Evolutionary conservation across 2,113 vertebrate species (phyloP), one percentile per base, ranked within the genome.

Genomic region (Motacilla tschutschensis): DNA sequence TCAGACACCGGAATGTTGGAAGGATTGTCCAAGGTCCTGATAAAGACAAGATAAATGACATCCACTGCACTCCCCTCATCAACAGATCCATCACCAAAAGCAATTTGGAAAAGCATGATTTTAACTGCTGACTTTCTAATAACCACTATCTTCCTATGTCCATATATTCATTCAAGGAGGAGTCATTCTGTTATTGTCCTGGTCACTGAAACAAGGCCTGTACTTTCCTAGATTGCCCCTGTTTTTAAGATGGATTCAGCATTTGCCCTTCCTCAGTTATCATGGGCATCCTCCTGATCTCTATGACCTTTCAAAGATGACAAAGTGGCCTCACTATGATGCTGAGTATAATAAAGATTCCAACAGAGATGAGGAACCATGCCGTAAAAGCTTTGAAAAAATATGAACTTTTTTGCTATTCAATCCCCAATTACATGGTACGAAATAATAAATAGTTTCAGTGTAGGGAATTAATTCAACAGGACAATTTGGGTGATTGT

Each of bases 391-490:
- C 57, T 71, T 82, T 84, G 48, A 64, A 90, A 92, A 91, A 82
- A 91, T 84, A 79, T 54, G 38, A 81, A 91, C 58, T 88, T 91
- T 71, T 83, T 83, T 58, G 20, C 31, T 85, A 58, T 72, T 81
- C 47, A 71, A 74, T 44, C 22, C 43, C 62, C 71, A 71, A 5
- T 59, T 90, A 69, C 38, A 50, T 83, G 55, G 31, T 76, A 88
- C 60, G 57, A 94, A 93, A 91, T 91, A 93, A 93, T 76, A 92
- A 89, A 88, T 79, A 76, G 78, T 88, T 93, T 85, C 75, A 76
- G 78, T 76, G 71, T 73, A 72, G 70, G 51, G 72, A 92, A 92
- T 93, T 92, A 88, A 78, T 95, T 91, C 84, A 90, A 84, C 64
- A 57, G 73, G 78, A 94, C 71, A 83, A 75, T 83, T 83, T 91